A percentile compares a stretch with the other conserved stretches of the same genome.
These are phyloP conservation scores for Gari tellinella DNA, from an alignment of 2,888 invertebrate species.

Conservation along the genomic window DNA sequence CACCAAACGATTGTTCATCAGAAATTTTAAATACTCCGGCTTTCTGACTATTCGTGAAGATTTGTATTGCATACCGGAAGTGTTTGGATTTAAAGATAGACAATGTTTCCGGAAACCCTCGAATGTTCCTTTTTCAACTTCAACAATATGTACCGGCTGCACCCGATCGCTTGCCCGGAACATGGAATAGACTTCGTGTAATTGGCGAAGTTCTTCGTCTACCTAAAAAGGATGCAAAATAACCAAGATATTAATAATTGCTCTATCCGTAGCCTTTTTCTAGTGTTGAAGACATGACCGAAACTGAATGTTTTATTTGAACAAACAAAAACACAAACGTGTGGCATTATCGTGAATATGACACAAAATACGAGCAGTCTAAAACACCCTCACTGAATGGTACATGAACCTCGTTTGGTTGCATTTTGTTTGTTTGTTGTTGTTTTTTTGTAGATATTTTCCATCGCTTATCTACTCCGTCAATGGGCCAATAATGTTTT, in stretches of 20 bases:
- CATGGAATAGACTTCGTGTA: slow-evolving; percentile 37
- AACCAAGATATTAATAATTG: background rate
- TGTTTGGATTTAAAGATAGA: slow-evolving; percentile 13
- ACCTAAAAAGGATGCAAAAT: slow-evolving; percentile 23
- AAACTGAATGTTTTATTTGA: too few species aligned
- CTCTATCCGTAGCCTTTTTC: too few species aligned
- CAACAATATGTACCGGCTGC: slow-evolving; percentile 24
- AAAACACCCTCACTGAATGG: too few species aligned
- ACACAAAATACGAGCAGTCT: too few species aligned
- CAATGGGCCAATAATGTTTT: too few species aligned
- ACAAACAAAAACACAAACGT: too few species aligned
- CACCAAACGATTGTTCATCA: slow-evolving; percentile 7
- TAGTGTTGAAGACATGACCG: too few species aligned
- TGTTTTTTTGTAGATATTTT: too few species aligned
- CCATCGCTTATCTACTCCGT: too few species aligned
- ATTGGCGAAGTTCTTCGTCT: slow-evolving; percentile 27
- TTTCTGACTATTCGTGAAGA: slow-evolving; percentile 37
- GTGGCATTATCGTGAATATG: too few species aligned
- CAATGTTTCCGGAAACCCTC: slow-evolving; percentile 18
- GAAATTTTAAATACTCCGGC: slow-evolving; percentile 8
- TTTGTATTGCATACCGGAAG: slow-evolving; percentile 43
- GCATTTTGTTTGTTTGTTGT: too few species aligned
- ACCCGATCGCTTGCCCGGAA: slow-evolving; percentile 24
- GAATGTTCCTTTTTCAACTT: slow-evolving; percentile 36
- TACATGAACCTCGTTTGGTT: too few species aligned